Evolutionary conservation across 2,797 vertebrate genomes (phyloP).

Genomic region (Megalops cyprinoides): DNA sequence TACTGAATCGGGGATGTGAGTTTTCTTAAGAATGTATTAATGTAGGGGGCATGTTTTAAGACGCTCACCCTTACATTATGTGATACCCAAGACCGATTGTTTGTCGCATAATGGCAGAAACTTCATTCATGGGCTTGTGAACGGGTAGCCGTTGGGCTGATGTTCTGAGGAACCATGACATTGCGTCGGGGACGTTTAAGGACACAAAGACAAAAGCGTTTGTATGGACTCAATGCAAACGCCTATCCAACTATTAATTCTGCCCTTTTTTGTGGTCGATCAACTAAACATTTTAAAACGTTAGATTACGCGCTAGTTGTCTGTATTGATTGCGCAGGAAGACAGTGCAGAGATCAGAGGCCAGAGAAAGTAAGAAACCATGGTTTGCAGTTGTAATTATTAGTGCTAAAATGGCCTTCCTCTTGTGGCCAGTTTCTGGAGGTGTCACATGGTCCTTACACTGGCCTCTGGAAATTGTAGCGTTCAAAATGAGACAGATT

Average conservation of each 20-base stretch:
- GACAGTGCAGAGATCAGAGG: background rate
- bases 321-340: too few relatives aligned
- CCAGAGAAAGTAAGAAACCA: background rate
- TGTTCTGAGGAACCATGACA: too few relatives aligned
- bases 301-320: background rate
- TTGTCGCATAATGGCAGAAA: background rate
- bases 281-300: background rate
- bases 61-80: constrained; percentile 19
- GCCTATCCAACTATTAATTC: background rate
- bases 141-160: background rate
- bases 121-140: background rate
- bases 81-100: too few relatives aligned
- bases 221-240: background rate
- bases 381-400: too few relatives aligned
- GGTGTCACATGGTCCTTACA: too few relatives aligned
- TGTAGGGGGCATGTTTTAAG: constrained; percentile 14
- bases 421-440: too few relatives aligned
- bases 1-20: background rate
- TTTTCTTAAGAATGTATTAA: background rate
- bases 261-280: background rate
- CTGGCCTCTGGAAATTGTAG: too few relatives aligned
- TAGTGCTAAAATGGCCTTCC: too few relatives aligned
- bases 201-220: background rate
- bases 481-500: too few relatives aligned
- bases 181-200: background rate